phyloP scores from a whole-genome alignment of 2,797 vertebrate genomes.

The Myotis myotis region DNA sequence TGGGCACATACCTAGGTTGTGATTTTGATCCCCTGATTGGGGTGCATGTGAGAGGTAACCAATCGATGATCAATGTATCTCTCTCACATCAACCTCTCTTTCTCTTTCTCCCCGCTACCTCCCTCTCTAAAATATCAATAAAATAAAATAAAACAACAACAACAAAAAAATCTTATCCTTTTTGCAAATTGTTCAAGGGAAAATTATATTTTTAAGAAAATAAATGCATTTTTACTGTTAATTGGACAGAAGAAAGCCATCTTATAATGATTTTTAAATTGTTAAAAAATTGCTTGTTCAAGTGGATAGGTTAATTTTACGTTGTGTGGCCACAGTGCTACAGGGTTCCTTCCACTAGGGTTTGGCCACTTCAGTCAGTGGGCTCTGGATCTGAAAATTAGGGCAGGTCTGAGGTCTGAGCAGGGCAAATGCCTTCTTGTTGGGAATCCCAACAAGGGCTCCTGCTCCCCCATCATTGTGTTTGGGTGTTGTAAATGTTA shows the following conservation, averaged over 20 bases:
- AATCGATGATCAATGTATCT: neutral
- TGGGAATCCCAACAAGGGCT: neutral
- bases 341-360: neutral
- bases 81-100: neutral
- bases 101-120: neutral
- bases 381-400: neutral
- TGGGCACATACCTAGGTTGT: neutral
- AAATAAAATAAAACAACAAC: neutral
- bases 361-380: neutral
- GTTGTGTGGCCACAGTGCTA: neutral
- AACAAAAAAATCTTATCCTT: neutral
- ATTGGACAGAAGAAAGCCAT: neutral
- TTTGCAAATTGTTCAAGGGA: neutral
- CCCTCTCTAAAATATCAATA: neutral
- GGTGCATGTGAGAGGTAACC: neutral
- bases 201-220: neutral
- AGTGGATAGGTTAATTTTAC: neutral
- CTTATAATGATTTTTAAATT: neutral
- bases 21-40: neutral
- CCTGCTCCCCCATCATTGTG: neutral
- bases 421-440: neutral
- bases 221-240: neutral
- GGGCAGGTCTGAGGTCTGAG: neutral
- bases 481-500: neutral
- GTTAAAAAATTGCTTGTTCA: neutral